phyloP scores from a whole-genome alignment of 2,797 vertebrate species.

The Loriculus beryllinus region DNA sequence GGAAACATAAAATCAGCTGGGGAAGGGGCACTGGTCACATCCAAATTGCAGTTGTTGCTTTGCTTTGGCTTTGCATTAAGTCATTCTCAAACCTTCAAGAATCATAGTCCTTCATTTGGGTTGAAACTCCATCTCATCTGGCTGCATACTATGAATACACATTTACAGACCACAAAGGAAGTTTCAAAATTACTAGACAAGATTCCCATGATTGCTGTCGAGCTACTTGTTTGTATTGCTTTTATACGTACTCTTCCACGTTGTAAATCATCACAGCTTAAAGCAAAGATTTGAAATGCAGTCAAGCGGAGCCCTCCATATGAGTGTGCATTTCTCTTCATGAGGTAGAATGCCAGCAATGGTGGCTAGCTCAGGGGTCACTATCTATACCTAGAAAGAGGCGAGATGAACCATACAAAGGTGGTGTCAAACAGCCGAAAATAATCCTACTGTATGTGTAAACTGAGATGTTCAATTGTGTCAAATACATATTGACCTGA shows the following conservation, averaged over 20 bases:
- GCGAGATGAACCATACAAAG: not conserved
- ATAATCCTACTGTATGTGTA: not conserved
- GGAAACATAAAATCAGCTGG: not conserved
- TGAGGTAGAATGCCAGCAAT: accelerated
- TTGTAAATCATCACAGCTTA: not conserved
- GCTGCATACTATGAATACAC: not conserved
- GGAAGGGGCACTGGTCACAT: not conserved
- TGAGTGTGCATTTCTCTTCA: not conserved
- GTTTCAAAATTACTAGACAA: not conserved
- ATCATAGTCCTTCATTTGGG: not conserved
- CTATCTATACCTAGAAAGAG: not conserved
- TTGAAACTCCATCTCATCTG: not conserved
- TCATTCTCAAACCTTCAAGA: not conserved
- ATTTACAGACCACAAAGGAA: not conserved
- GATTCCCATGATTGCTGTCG: not conserved
- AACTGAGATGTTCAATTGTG: accelerated
- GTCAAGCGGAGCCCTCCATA: not conserved
- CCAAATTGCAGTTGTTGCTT: not conserved
- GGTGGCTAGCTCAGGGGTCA: not conserved
- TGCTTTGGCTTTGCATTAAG: not conserved
- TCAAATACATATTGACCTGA: not conserved
- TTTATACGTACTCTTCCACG: not conserved
- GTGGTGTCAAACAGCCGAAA: not conserved
- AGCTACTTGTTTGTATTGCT: not conserved
- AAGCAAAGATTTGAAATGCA: not conserved